A percentile compares a stretch with the other conserved stretches of the same genome.
Conservation (phyloP, 1,140 invertebrate genomes). For the Drosophila funebris region DNA sequence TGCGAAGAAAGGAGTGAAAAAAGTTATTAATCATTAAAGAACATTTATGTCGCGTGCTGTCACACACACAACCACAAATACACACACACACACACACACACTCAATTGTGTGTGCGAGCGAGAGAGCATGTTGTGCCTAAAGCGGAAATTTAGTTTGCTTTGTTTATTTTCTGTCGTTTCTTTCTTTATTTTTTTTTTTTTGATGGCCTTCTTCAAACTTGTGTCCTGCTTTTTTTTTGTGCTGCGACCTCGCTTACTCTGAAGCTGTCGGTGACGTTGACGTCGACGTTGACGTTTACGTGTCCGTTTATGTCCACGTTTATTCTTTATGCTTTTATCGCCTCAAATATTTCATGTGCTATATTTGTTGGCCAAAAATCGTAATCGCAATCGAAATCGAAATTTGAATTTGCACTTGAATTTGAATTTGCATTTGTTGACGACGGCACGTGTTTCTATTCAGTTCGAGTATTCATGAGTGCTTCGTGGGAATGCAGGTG, state of each 20-base stretch:
- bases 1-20: slow-evolving; percentile 60
- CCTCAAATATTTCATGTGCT: slow-evolving; percentile 16
- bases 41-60: slow-evolving; percentile 74
- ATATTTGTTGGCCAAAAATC: too few species aligned
- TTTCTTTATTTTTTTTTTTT: slow-evolving; percentile 22
- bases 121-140: slow-evolving; percentile 32
- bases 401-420: neutral
- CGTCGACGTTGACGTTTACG: slow-evolving; percentile 3
- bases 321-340: slow-evolving; percentile 23
- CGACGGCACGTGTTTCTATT: slow-evolving; percentile 20
- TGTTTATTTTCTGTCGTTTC: slow-evolving; percentile 34
- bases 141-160: slow-evolving; percentile 69
- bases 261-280: neutral
- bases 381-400: neutral
- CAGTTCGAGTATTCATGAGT: neutral
- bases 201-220: slow-evolving; percentile 24
- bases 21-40: slow-evolving; percentile 77
- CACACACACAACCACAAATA: slow-evolving; percentile 37
- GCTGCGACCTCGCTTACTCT: neutral
- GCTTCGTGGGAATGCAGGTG: neutral
- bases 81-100: slow-evolving; percentile 10
- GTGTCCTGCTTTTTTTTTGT: slow-evolving; percentile 10
- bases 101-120: neutral
- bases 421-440: slow-evolving; percentile 13
- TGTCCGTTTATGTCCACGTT: slow-evolving; percentile 6